Evolutionary conservation across 2,797 vertebrate genomes (phyloP).

Genomic region (Fratercula arctica): DNA sequence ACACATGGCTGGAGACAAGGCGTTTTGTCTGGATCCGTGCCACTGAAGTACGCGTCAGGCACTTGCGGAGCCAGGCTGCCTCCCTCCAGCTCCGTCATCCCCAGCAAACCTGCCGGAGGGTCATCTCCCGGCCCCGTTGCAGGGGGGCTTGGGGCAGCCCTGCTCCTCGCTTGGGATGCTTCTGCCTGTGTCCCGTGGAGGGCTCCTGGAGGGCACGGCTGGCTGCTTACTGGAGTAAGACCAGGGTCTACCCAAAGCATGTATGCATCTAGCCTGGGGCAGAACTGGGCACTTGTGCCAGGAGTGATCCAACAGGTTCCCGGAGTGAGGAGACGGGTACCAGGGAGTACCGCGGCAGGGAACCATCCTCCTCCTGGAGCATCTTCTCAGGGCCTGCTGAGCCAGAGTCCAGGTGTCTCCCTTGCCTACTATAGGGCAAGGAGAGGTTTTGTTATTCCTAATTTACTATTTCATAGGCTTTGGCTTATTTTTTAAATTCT

Average conservation of each 20-base stretch:
- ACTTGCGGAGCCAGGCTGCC: not conserved
- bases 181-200: not conserved
- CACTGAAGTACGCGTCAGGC: not conserved
- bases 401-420: not conserved
- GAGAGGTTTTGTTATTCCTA: not conserved
- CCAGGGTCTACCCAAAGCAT: not conserved
- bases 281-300: rapidly evolving
- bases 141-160: not conserved
- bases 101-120: not conserved
- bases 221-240: not conserved
- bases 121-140: not conserved
- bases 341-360: not conserved
- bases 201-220: not conserved
- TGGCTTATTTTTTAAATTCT: not conserved
- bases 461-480: not conserved
- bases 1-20: not conserved
- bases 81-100: not conserved
- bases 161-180: not conserved
- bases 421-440: not conserved
- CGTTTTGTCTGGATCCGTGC: not conserved
- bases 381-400: not conserved
- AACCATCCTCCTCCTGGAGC: not conserved
- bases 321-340: not conserved
- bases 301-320: not conserved
- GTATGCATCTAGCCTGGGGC: not conserved